Base-by-base conservation (phyloP, 2,797 vertebrate genomes). In the Hyperoplus immaculatus region DNA sequence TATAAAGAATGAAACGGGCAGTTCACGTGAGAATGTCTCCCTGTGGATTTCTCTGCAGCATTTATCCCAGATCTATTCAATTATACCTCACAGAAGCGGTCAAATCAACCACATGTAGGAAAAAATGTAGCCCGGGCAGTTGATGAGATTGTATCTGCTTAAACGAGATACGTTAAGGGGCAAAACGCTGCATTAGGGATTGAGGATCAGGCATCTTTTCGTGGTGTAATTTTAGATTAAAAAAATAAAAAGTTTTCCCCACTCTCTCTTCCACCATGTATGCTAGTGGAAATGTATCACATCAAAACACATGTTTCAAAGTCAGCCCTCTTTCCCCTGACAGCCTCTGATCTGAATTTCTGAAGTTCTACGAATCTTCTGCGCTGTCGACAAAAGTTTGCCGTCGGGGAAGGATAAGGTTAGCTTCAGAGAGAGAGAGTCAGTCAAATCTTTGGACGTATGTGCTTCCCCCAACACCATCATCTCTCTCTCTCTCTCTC, bases 281-380 rank as follows among this genome's bases (percentile, higher is more conserved):
- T 61, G 62, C 76, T 78, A 57, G 80, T 73, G 70, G 63, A 89
- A 91, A 92, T 82, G 75, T 75, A 91, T 88, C 78, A 81, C 87
- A 89, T 92, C 90, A 90, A 88, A 92, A 91, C 81, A 88, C 66
- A 79, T 75, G 88, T 91, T 90, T 94, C 87, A 93, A 90, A 93
- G 87, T 87, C 88, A 80, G 84, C 75, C 83, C 69, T 87, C 80
- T 88, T 56, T 61, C 29, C 29, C 29, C 82, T 87, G 87, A 90
- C 82, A 59, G 77, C 62, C 85, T 93, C 82, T 93, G 90, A 94
- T 95, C 89, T 93, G 47, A 86, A 90, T 89, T 92, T 90, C 79
- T 83, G 47, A 86, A 90, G 90, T 92, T 90, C 79, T 83, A 78
- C 50, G 77, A 82, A 88, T 88, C 80, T 75, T 76, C 86, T 74